Conservation (phyloP, 64 coral and sea anemone genomes). For the Montipora cactus region DNA sequence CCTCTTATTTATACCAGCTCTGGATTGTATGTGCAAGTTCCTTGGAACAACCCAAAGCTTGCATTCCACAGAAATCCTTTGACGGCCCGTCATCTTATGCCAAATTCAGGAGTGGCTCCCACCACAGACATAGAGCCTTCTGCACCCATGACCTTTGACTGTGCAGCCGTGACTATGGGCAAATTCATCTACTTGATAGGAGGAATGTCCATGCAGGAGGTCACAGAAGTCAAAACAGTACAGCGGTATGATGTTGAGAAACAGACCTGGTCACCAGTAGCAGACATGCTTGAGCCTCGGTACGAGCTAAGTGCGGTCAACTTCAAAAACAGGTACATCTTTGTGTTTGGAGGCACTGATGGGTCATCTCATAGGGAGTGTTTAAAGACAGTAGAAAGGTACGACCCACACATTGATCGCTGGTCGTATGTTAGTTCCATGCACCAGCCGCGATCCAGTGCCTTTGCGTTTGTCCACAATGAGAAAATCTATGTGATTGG, state of each 20-base stretch:
- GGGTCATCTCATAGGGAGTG: constrained; percentile 33
- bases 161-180: constrained; percentile 38
- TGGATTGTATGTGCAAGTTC: constrained; percentile 47
- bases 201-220: constrained; percentile 46
- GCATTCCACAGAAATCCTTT: constrained; percentile 41
- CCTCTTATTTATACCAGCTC: constrained; percentile 34
- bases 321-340: constrained; percentile 37
- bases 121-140: constrained; percentile 35
- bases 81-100: constrained; percentile 32
- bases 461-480: constrained; percentile 49
- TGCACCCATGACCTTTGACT: constrained; percentile 45
- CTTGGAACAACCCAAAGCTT: constrained; percentile 46
- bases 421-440: constrained; percentile 45
- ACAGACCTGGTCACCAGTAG: constrained; percentile 26
- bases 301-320: constrained; percentile 47
- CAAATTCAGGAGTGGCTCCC: constrained; percentile 20
- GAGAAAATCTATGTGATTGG: constrained; percentile 50
- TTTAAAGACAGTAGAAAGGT: constrained; percentile 36
- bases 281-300: constrained; percentile 30
- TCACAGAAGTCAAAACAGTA: constrained; percentile 27
- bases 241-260: constrained; percentile 37
- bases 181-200: constrained; percentile 36
- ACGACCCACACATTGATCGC: constrained; percentile 14
- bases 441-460: constrained; percentile 50
- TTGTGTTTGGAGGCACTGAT: constrained; percentile 51